Base-by-base conservation (phyloP, 2,113 vertebrate species). In the Orthonyx spaldingii region DNA sequence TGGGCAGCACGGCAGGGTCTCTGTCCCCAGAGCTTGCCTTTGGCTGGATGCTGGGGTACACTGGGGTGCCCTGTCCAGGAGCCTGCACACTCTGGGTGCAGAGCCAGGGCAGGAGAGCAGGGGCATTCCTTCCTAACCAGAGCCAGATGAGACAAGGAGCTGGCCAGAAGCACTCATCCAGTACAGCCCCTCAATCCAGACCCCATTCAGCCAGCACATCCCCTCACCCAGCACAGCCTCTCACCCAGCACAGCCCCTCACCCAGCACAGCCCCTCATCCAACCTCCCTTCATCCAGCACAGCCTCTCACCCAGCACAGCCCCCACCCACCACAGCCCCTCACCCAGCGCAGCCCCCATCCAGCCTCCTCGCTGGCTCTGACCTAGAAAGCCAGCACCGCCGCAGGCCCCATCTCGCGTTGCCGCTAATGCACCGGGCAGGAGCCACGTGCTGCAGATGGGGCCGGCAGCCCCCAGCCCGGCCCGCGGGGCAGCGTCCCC, bases 351-450 rank as follows among this genome's bases (percentile, higher is more conserved):
- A 64, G 12, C 37, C 47, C 23, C 33, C 37, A 46, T 5, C 24
- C 59, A 42, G 20, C 75, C 50, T 83, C 46, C 72, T 96, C 69
- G 0, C 72, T 91, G 90, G 77, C 87, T 90, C 65, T 96, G 96
- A 95, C 96, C 96, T 95, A 96, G 93, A 96, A 96, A 95, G 68
- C 59, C 24, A 11, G 13, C 27, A 46, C 14, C 0, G 84, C 95
- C 95, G 21, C 77, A 33, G 96, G 94, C 91, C 53, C 33, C 39
- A 1, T 92, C 95, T 93, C 95, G 30, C 80, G 13, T 60, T 86
- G 93, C 84, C 0, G 9, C 41, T 97, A 95, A 95, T 96, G 95
- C 89, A 94, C 92, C 63, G 71, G 94, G 90, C 94, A 86, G 93
- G 82, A 94, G 94, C 61, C 0, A 16, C 46, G 13, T 35, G 68